phyloP scores from a whole-genome alignment of 2,797 vertebrate species.

The Knipowitschia caucasica region DNA sequence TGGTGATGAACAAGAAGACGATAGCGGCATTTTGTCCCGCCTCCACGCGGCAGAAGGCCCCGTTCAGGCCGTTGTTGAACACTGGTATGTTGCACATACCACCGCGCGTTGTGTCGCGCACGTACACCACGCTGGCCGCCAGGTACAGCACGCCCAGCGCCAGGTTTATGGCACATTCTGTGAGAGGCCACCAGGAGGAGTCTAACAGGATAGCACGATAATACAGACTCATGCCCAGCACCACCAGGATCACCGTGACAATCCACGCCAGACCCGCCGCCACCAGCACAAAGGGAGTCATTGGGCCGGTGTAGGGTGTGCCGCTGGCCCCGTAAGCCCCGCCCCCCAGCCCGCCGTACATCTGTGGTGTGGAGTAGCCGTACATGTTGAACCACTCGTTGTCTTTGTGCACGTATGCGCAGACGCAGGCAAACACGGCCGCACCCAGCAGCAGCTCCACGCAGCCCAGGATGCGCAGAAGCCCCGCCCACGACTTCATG shows the following conservation, averaged over 20 bases:
- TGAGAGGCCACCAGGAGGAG: constrained; percentile 92
- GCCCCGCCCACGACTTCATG: constrained; percentile 97
- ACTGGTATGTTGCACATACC: constrained; percentile 86
- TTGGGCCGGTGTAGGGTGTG: constrained; percentile 82
- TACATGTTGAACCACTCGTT: constrained; percentile 96
- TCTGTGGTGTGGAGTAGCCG: constrained; percentile 78
- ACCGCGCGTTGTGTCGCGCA: constrained; percentile 87
- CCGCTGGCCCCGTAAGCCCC: constrained; percentile 57
- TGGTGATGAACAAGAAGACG: constrained; percentile 87
- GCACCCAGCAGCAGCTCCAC: constrained; percentile 89
- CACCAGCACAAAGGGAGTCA: constrained; percentile 88
- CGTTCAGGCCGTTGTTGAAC: constrained; percentile 85
- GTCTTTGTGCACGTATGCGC: constrained; percentile 95
- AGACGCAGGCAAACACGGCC: constrained; percentile 91
- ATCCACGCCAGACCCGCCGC: constrained; percentile 87
- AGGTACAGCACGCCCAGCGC: constrained; percentile 83
- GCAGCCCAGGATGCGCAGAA: constrained; percentile 87
- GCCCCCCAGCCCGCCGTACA: constrained; percentile 68
- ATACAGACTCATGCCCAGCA: constrained; percentile 91
- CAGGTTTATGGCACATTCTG: constrained; percentile 86
- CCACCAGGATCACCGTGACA: constrained; percentile 84
- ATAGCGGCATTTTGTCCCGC: constrained; percentile 90
- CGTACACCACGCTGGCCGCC: constrained; percentile 83
- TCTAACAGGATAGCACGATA: constrained; percentile 92
- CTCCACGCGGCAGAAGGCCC: constrained; percentile 86